Base-by-base conservation (phyloP, 2,888 invertebrate species). In the Pollenia labialis region DNA sequence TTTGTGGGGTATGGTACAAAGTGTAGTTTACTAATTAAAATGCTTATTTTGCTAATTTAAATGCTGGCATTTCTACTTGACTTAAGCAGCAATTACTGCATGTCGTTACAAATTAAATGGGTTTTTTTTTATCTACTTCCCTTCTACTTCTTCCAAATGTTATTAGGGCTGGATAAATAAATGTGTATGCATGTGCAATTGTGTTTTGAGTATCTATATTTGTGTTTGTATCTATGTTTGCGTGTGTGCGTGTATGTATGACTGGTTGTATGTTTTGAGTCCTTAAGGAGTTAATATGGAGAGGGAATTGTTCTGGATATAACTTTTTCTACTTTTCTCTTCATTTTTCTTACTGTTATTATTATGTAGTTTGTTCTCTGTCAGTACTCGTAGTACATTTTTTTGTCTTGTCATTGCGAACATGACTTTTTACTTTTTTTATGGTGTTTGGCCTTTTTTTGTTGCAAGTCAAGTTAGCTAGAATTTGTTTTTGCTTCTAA, bases 11-110 rank as follows among this genome's bases (percentile, higher is more conserved):
- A 23, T 66, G 66, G 62, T 50, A 66, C 44, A 83, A 12, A 50
- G 83, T 81, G 66, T 87, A 86, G 90, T 89, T 88, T 91, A 90
- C 90, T 91, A 91, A 91, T 91, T 91, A 91, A 91, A 92, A 90
- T 90, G 89, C 88, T 90, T 89, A 88, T 90, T 90, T 90, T 89
- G 89, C 88, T 89, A 90, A 91, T 92, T 92, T 91, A 91, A 91
- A 91, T 90, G 89, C 88, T 89, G 88, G 79, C 68, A 86, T 80
- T 84, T 88, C 87, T 89, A 81, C 81, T 87, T 84, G 82, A 87
- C 87, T 88, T 86, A 87, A 88, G 87, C 72, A 87, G 88, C 90
- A 90, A 90, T 90, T 91, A 89, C 89, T 87, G 85, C 87, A 88
- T 85, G 87, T 88, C 89, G 84, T 88, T 88, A 88, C 88, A 87